Evolutionary conservation across 2,797 vertebrate genomes (phyloP), one percentile per base, ranked within the genome.

Genomic region (Phoxinus dragarum): DNA sequence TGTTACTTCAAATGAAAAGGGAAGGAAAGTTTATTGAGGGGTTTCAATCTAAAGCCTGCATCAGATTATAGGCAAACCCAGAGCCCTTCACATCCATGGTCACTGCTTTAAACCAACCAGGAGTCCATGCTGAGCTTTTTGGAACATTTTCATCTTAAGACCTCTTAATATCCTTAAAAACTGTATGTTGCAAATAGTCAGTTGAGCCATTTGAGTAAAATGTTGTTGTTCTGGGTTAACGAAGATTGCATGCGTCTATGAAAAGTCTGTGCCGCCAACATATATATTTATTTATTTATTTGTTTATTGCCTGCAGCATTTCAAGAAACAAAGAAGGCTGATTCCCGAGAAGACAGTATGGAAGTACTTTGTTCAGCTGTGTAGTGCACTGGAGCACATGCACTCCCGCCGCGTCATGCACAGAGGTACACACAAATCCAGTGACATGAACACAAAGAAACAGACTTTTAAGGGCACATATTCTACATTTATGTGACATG

Each of bases 301-400:
- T 76, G 61, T 88, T 19, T 73, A 40, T 90, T 86, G 84, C 87
- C 87, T 91, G 52, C 92, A 99, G 98, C 97, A 99, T 94, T 99
- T 99, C 95, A 99, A 99, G 95, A 99, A 98, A 90, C 97, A 99
- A 91, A 97, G 97, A 94, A 95, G 97, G 86, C 93, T 99, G 90
- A 99, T 99, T 91, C 98, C 98, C n/a, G 98, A 99, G 93, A 97
- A 97, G 93, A 98, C 98, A 0, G 97, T 99, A 84, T 99, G 98
- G 98, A 99, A 99, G 89, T 99, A 99, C 93, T 99, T 99, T 89
- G 97, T 99, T 89, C 98, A 99, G 92, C 97, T 99, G 78, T 99
- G 98, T 96, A 99, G 98, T 82, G 98, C 98, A 0, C 92, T 99
- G 90, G 98, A 99, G 89, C 98, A 99, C 82, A 99, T 99, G 98